Evolutionary conservation across 2,888 invertebrate genomes (phyloP).

Genomic region (Hofmannophila pseudospretella): DNA sequence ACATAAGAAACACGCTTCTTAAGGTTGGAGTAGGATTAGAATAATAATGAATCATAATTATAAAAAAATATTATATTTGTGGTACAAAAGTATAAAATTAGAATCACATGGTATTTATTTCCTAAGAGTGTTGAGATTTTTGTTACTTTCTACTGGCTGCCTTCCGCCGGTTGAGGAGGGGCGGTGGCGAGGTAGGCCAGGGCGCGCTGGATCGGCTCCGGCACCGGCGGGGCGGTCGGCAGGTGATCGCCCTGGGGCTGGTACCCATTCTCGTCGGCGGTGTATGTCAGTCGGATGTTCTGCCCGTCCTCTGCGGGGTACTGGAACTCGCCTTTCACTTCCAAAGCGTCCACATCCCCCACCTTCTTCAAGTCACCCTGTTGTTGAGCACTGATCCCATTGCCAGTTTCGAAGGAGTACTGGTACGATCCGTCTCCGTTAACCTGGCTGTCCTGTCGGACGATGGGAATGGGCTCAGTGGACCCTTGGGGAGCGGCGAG

Average conservation of each 20-base stretch:
- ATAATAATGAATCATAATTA: background rate
- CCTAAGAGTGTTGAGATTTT: conserved; percentile 33
- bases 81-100: conserved; percentile 41
- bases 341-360: conserved; percentile 72
- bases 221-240: conserved; percentile 84
- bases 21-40: too few relatives aligned
- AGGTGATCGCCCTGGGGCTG: conserved; percentile 80
- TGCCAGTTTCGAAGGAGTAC: conserved; percentile 81
- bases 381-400: conserved; percentile 80
- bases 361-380: conserved; percentile 78
- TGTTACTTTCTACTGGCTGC: conserved; percentile 8
- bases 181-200: conserved; percentile 82
- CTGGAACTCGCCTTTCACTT: conserved; percentile 81
- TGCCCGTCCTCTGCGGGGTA: conserved; percentile 82
- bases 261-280: conserved; percentile 85
- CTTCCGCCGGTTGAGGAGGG: conserved; percentile 50
- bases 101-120: conserved; percentile 24
- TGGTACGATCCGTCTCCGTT: conserved; percentile 81
- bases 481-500: conserved; percentile 58
- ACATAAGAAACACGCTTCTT: too few relatives aligned
- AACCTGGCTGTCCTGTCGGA: conserved; percentile 77
- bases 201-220: conserved; percentile 82
- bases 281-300: conserved; percentile 79
- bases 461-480: conserved; percentile 67
- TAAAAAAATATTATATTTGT: background rate